Evolutionary conservation across 1,140 invertebrate genomes (phyloP).

Genomic region (Diuraphis noxia): DNA sequence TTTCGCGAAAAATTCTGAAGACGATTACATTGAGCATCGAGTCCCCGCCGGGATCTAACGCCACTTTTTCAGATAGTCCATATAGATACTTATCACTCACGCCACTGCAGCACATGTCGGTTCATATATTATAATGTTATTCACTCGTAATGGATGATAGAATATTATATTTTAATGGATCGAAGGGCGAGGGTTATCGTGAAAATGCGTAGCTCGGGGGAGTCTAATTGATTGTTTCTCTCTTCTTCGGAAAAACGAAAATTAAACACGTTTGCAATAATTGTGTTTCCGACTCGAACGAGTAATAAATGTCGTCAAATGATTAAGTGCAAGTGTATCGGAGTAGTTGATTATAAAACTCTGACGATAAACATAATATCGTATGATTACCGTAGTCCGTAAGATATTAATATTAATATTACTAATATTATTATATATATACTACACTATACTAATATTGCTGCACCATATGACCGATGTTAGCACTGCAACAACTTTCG

Average conservation of each 20-base stretch:
- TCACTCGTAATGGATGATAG: not conserved
- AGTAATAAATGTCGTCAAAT: conserved; percentile 10
- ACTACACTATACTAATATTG: not conserved
- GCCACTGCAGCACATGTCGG: not conserved
- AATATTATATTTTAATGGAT: not conserved
- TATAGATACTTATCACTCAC: not conserved
- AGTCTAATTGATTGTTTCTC: conserved; percentile 12
- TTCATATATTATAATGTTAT: not conserved
- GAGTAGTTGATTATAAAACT: not conserved
- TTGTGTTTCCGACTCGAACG: not conserved
- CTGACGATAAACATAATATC: not conserved
- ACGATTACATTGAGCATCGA: not conserved
- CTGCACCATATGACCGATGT: not conserved
- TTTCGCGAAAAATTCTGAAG: not conserved
- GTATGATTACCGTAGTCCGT: not conserved
- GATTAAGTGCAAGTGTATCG: not conserved
- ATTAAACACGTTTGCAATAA: conserved; percentile 11
- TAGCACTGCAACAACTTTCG: not conserved
- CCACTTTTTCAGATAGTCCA: not conserved
- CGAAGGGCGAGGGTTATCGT: not conserved
- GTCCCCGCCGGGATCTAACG: not conserved
- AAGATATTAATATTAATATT: not conserved
- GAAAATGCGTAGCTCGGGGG: not conserved
- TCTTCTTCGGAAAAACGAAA: not conserved
- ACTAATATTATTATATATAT: not conserved